phyloP scores from a whole-genome alignment of 2,113 vertebrate species.

The Etheostoma spectabile region DNA sequence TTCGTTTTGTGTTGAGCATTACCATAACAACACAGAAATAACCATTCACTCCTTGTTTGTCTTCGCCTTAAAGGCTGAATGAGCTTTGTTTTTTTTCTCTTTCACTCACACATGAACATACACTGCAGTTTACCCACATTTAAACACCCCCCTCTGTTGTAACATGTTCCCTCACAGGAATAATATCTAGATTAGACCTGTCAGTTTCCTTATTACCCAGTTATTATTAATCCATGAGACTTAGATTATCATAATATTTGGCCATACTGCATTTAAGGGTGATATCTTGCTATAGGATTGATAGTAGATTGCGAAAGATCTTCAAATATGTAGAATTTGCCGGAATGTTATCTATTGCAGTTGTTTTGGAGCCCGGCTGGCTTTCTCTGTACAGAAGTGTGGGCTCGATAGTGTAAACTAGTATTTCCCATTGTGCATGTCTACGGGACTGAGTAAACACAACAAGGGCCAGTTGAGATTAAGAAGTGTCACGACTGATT shows the following conservation, averaged over 20 bases:
- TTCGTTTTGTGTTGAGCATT: conserved; percentile 40
- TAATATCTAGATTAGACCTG: background rate
- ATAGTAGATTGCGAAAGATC: background rate
- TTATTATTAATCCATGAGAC: conserved; percentile 5
- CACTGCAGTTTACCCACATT: conserved; percentile 44
- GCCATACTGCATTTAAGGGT: conserved; percentile 6
- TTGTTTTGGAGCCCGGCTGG: background rate
- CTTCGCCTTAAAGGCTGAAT: conserved; percentile 47
- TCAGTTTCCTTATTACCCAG: conserved; percentile 14
- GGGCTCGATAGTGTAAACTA: background rate
- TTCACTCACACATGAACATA: conserved; percentile 30
- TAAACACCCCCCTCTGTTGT: conserved; percentile 24
- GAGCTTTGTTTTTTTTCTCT: conserved; percentile 61
- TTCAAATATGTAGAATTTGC: background rate
- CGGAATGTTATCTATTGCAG: background rate
- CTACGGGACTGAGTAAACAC: background rate
- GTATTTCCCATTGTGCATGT: background rate
- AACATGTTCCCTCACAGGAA: background rate
- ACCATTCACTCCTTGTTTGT: conserved; percentile 56
- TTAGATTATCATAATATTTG: conserved; percentile 7
- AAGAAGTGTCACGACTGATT: conserved; percentile 13
- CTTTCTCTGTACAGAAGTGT: background rate
- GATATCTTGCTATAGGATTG: background rate
- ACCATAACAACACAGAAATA: conserved; percentile 65
- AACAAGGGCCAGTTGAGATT: background rate